A percentile compares a stretch with the other conserved stretches of the same genome.
Evolutionary conservation across 2,797 vertebrate genomes (phyloP).

Genomic region (Myiotriccus ornatus): DNA sequence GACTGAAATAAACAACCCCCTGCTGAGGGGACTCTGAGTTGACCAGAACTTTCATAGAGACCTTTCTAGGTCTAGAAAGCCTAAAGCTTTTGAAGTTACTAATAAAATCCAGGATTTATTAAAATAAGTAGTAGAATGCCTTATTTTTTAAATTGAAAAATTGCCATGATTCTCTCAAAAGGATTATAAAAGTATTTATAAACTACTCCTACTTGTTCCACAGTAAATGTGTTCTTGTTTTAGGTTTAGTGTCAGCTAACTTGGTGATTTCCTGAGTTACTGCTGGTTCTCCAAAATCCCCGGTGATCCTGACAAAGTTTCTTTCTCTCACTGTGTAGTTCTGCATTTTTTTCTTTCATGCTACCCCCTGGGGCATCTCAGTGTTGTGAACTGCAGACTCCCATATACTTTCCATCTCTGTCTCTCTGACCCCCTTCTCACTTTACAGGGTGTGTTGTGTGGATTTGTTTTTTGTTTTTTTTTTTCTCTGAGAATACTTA

Average conservation of each 20-base stretch:
- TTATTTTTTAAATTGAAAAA: background rate
- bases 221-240: background rate
- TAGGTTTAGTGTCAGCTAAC: background rate
- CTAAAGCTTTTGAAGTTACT: background rate
- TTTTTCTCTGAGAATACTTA: background rate
- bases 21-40: background rate
- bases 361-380: fast-evolving
- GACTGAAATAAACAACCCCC: background rate
- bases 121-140: background rate
- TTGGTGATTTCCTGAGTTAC: background rate
- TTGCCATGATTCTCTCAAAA: background rate
- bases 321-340: background rate
- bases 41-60: background rate
- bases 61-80: background rate
- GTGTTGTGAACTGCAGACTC: background rate
- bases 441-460: background rate
- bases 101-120: background rate
- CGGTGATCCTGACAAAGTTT: background rate
- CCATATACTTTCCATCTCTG: background rate
- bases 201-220: background rate
- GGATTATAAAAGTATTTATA: background rate
- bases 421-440: background rate
- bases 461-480: no score
- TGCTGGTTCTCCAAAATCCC: background rate
- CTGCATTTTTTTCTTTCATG: background rate